Percentiles rank a stretch among this genome's conserved stretches.
These are phyloP conservation scores for Oryctes rhinoceros DNA, from an alignment of 1,140 invertebrate species.

Conservation along the genomic window DNA sequence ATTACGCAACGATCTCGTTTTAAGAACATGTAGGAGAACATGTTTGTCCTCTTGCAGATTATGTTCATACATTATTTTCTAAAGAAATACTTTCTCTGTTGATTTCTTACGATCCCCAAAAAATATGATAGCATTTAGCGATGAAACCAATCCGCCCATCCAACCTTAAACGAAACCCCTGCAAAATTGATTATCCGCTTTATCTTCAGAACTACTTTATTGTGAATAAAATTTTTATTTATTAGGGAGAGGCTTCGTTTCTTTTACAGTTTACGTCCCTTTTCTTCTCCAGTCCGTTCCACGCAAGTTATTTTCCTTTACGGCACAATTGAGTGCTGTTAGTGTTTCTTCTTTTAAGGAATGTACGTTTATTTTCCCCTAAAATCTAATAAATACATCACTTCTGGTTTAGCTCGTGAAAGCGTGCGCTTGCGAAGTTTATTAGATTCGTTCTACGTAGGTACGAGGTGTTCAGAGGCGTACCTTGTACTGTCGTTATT, in stretches of 20 bases:
- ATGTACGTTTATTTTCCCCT: slow-evolving; percentile 17
- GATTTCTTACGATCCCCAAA: no score
- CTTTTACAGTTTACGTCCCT: neutral
- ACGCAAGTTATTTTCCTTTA: neutral
- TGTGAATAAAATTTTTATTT: slow-evolving; percentile 13
- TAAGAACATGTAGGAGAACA: no score
- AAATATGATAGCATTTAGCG: no score
- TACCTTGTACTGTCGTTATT: no score
- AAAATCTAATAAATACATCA: slow-evolving; percentile 19
- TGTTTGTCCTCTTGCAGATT: no score
- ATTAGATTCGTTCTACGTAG: neutral
- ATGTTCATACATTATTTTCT: no score
- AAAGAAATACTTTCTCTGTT: no score
- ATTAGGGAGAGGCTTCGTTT: no score
- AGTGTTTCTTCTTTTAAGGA: neutral
- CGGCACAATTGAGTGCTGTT: neutral
- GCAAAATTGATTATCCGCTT: neutral
- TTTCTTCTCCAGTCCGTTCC: neutral
- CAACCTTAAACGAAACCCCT: neutral
- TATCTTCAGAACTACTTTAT: neutral
- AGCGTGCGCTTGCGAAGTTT: neutral
- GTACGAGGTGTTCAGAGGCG: neutral
- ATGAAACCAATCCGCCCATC: no score
- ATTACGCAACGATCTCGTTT: no score
- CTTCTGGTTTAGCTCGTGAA: neutral